Conservation (phyloP, 2,888 invertebrate species). For the Chaetogeoica ovagalla region DNA sequence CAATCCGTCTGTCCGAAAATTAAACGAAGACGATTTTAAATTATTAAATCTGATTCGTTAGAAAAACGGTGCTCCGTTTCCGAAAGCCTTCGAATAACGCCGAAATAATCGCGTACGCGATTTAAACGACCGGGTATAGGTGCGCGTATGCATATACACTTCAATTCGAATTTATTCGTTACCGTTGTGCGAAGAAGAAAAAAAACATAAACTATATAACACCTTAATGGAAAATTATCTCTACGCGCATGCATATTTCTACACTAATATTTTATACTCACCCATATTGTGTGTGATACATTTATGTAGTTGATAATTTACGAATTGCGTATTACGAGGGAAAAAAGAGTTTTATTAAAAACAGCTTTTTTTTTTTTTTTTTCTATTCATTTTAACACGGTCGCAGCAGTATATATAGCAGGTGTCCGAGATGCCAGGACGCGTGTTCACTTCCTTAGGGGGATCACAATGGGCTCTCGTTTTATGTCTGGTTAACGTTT, state of each 20-base stretch:
- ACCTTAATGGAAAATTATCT: neutral
- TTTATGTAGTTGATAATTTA: neutral
- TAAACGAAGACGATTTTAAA: too few relatives aligned
- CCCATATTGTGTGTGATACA: too few relatives aligned
- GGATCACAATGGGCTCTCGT: slow-evolving; percentile 35
- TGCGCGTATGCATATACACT: too few relatives aligned
- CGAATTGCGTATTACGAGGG: neutral
- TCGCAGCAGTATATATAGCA: slow-evolving; percentile 22
- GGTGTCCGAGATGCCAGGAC: slow-evolving; percentile 33
- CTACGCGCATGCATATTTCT: neutral
- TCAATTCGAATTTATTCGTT: slow-evolving; percentile 5
- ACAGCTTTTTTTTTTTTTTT: slow-evolving; percentile 8
- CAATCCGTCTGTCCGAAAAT: too few relatives aligned
- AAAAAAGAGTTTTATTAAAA: neutral
- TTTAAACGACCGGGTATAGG: neutral
- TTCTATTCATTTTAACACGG: slow-evolving; percentile 6
- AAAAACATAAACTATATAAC: neutral
- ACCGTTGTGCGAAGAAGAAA: neutral
- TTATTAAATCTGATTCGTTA: too few relatives aligned
- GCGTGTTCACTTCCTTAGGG: slow-evolving; percentile 44
- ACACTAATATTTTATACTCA: neutral
- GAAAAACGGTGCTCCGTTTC: too few relatives aligned
- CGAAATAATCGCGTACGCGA: neutral
- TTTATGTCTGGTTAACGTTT: slow-evolving; percentile 50
- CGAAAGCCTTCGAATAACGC: too few relatives aligned